Evolutionary conservation across 30 jellyfish, hydroid and myxozoan species (phyloP).

Genomic region (Pelagia noctiluca): DNA sequence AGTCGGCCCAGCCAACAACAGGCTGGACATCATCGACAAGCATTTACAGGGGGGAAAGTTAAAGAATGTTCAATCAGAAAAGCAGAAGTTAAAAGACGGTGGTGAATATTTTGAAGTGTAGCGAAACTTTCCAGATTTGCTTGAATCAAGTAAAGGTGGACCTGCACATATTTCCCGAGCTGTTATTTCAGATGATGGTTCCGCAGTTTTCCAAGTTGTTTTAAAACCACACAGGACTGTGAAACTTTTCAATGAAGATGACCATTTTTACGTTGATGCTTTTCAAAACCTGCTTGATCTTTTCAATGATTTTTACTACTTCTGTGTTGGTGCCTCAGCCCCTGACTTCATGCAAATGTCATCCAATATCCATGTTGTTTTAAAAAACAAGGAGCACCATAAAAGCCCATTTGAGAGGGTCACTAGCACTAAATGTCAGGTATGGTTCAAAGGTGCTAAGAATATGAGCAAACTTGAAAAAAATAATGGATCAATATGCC

Average conservation of each 20-base stretch:
- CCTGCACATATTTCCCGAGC: background rate
- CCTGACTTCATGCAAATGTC: background rate
- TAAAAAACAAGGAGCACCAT: slow-evolving; percentile 3
- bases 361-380: background rate
- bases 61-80: background rate
- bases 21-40: background rate
- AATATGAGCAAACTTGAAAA: background rate
- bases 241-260: background rate
- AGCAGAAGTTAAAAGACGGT: background rate
- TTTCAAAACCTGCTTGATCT: background rate
- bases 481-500: slow-evolving; percentile 12
- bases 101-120: background rate
- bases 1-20: background rate
- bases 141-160: background rate
- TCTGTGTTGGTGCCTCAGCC: background rate
- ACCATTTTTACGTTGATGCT: background rate
- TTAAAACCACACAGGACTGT: background rate
- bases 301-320: background rate
- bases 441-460: slow-evolving; percentile 2
- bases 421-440: background rate
- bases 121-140: background rate
- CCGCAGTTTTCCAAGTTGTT: background rate
- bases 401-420: background rate
- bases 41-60: background rate
- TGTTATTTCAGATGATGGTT: background rate